Conservation (phyloP, 1,140 invertebrate genomes). For the Diachasma alloeum region DNA sequence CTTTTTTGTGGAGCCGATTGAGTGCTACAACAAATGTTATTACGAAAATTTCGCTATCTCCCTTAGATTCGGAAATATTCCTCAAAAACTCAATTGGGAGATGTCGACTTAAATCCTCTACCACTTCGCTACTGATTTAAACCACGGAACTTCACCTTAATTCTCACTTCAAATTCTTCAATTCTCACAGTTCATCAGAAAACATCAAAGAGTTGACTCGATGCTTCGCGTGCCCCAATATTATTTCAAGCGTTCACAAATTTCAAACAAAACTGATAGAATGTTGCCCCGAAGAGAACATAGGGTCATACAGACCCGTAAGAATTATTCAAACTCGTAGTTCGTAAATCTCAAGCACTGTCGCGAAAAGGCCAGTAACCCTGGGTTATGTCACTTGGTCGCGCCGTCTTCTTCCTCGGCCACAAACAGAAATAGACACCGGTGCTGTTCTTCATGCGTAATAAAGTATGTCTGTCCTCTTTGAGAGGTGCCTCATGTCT, state of each 20-base stretch:
- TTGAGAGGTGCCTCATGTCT: neutral
- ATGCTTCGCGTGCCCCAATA: neutral
- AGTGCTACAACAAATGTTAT: too few relatives aligned
- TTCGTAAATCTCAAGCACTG: constrained; percentile 8
- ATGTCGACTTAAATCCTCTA: too few relatives aligned
- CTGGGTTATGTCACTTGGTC: constrained; percentile 39
- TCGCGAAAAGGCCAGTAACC: constrained; percentile 37
- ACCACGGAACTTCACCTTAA: too few relatives aligned
- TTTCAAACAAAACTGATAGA: neutral
- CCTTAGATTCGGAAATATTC: too few relatives aligned
- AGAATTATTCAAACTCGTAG: neutral
- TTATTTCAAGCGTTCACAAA: neutral
- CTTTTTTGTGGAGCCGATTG: too few relatives aligned
- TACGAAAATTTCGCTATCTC: too few relatives aligned
- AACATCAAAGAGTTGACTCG: neutral
- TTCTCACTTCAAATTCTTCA: too few relatives aligned
- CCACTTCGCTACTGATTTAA: too few relatives aligned
- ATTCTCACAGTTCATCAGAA: neutral
- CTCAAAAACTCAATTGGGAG: too few relatives aligned
- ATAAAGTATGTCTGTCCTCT: constrained; percentile 14
- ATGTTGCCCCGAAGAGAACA: neutral
- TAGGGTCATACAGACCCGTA: neutral
- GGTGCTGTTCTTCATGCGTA: constrained; percentile 20
- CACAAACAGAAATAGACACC: constrained; percentile 36
- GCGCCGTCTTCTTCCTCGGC: constrained; percentile 25